These are phyloP conservation scores for Neofelis nebulosa DNA, from an alignment of 2,113 vertebrate genomes.

Conservation along the genomic window DNA sequence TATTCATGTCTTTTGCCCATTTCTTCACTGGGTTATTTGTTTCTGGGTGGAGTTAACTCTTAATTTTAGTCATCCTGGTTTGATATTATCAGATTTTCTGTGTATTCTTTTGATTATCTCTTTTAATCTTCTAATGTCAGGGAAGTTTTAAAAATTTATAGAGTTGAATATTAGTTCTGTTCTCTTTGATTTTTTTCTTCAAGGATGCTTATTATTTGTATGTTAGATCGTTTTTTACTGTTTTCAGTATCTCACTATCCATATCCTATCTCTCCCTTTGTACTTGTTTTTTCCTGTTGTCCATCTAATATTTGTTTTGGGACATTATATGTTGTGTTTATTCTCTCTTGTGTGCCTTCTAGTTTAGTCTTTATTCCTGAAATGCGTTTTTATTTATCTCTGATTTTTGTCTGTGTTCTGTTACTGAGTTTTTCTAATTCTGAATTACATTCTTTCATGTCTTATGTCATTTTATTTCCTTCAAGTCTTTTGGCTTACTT, in stretches of 20 bases:
- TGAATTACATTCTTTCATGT: neutral
- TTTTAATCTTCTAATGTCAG: constrained; percentile 1
- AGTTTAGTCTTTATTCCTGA: neutral
- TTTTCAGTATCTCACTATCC: neutral
- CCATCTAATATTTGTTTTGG: neutral
- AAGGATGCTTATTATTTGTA: neutral
- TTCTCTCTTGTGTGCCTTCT: neutral
- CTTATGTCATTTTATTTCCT: neutral
- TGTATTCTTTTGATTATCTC: constrained; percentile 8
- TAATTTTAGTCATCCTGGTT: neutral
- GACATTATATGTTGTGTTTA: neutral
- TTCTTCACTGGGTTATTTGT: no score
- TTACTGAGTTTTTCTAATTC: neutral
- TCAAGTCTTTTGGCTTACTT: neutral
- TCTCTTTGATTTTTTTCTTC: neutral
- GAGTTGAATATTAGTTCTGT: neutral
- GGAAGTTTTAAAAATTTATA: neutral
- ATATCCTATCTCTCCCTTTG: neutral
- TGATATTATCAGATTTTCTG: neutral
- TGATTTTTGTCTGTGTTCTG: neutral
- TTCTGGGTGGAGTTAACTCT: neutral
- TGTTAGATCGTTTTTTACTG: neutral
- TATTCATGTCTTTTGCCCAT: no score
- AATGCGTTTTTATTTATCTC: constrained; percentile 3
- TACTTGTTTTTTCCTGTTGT: neutral